Conservation (phyloP, 2,888 invertebrate species). For the Mantis religiosa region DNA sequence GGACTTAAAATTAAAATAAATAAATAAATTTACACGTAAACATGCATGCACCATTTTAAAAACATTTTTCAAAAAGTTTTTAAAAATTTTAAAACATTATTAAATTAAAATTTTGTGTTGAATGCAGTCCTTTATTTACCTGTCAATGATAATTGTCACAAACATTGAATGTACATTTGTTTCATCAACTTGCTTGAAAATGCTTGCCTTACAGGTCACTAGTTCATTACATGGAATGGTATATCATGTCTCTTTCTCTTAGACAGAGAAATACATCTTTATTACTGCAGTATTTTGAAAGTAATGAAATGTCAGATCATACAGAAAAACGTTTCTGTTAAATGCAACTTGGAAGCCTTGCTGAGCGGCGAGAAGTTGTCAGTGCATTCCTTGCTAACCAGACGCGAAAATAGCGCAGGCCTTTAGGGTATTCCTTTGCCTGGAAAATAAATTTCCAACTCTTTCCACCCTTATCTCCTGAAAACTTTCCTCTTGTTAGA, state of each 20-base stretch:
- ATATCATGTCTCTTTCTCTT: neutral
- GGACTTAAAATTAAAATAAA: too few relatives aligned
- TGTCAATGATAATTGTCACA: too few relatives aligned
- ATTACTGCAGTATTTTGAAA: neutral
- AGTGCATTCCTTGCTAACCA: neutral
- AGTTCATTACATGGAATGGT: neutral
- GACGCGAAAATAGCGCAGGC: neutral
- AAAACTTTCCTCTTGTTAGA: conserved; percentile 3
- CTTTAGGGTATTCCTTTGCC: conserved; percentile 3
- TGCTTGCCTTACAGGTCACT: too few relatives aligned
- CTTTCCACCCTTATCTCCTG: conserved; percentile 1
- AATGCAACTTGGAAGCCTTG: neutral
- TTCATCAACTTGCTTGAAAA: too few relatives aligned
- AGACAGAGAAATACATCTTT: neutral
- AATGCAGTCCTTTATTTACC: too few relatives aligned
- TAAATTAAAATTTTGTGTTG: too few relatives aligned
- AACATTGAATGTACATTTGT: too few relatives aligned
- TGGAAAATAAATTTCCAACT: conserved; percentile 8
- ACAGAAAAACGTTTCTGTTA: neutral
- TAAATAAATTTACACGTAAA: too few relatives aligned
- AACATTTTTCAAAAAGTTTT: too few relatives aligned
- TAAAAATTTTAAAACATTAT: too few relatives aligned
- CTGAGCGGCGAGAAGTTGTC: neutral
- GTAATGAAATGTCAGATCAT: neutral
- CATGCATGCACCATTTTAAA: too few relatives aligned